Evolutionary conservation across 2,113 vertebrate genomes (phyloP).

Genomic region (Carassius auratus): DNA sequence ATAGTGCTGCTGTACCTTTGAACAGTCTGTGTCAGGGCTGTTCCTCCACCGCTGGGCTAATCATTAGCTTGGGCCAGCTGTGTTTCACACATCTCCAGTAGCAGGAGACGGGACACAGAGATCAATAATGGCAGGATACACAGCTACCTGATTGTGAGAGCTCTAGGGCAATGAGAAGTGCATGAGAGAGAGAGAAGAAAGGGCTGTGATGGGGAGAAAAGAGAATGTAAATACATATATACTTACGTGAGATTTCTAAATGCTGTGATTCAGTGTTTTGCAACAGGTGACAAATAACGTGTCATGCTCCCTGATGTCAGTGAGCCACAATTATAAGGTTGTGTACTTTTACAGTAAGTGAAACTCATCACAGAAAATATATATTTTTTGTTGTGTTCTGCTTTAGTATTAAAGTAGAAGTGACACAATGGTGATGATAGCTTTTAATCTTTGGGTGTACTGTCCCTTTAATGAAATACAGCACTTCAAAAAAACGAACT

Average conservation of each 20-base stretch:
- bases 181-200: too few species aligned
- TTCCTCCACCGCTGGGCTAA: conserved; percentile 18
- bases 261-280: background rate
- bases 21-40: background rate
- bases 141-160: background rate
- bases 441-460: background rate
- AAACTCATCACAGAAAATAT: background rate
- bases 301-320: background rate
- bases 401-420: background rate
- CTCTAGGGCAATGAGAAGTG: background rate
- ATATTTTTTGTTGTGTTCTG: background rate
- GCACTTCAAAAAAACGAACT: too few species aligned
- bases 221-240: background rate
- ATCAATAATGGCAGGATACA: conserved; percentile 35
- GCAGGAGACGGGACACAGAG: background rate
- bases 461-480: too few species aligned
- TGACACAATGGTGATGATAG: background rate
- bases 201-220: background rate
- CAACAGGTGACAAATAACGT: background rate
- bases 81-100: conserved; percentile 27
- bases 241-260: background rate
- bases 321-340: background rate
- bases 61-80: conserved; percentile 33
- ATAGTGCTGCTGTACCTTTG: conserved; percentile 31
- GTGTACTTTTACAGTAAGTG: background rate